phyloP scores from a whole-genome alignment of 2,113 vertebrate species.

The Onychostoma macrolepis region DNA sequence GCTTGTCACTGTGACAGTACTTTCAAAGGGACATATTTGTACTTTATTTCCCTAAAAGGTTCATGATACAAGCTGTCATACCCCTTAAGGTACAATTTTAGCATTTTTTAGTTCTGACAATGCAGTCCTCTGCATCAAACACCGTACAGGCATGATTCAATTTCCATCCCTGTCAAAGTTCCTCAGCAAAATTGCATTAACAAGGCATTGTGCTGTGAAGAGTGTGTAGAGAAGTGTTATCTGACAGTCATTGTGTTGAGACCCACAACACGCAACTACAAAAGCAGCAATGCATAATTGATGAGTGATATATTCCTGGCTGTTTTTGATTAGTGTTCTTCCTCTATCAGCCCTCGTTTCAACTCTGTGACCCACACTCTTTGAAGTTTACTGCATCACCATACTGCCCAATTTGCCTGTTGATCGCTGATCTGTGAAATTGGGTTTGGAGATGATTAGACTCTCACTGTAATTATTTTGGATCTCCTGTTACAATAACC shows the following conservation, averaged over 20 bases:
- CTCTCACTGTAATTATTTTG: conserved; percentile 16
- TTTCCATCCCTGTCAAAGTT: neutral
- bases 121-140: neutral
- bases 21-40: neutral
- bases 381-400: conserved; percentile 1
- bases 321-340: neutral
- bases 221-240: neutral
- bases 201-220: neutral
- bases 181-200: neutral
- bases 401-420: neutral
- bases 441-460: conserved; percentile 10
- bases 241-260: neutral
- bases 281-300: neutral
- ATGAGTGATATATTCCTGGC: neutral
- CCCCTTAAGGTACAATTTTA: neutral
- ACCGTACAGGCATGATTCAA: neutral
- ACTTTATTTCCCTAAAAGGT: neutral
- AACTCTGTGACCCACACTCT: neutral
- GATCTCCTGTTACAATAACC: neutral
- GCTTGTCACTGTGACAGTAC: neutral
- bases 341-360: neutral
- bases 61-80: neutral
- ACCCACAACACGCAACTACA: neutral
- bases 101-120: neutral
- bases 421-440: conserved; percentile 24